Conservation (phyloP, 2,888 invertebrate genomes). For the Yponomeuta plumbellus region DNA sequence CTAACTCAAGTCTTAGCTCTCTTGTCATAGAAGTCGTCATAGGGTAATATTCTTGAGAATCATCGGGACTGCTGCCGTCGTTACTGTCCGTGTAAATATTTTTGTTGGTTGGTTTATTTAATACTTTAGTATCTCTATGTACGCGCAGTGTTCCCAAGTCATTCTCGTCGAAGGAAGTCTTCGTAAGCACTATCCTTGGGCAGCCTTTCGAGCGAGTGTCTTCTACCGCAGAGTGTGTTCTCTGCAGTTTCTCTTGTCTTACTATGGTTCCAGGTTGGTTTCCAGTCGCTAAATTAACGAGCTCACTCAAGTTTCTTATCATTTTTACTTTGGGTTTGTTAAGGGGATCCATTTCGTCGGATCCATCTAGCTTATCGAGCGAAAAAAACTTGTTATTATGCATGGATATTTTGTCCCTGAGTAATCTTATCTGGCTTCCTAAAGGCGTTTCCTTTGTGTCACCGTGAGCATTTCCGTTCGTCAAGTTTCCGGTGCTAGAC, state of each 20-base stretch:
- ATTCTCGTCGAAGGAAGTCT: constrained; percentile 52
- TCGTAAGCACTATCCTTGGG: constrained; percentile 56
- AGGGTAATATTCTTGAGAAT: constrained; percentile 89
- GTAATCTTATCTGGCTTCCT: constrained; percentile 59
- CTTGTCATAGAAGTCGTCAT: constrained; percentile 92
- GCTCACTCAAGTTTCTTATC: constrained; percentile 91
- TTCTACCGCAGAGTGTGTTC: constrained; percentile 56
- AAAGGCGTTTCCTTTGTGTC: constrained; percentile 52
- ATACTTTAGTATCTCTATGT: constrained; percentile 29
- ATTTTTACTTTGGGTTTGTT: constrained; percentile 61
- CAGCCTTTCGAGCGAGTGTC: constrained; percentile 45
- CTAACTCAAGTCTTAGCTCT: constrained; percentile 87
- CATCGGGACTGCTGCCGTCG: constrained; percentile 84
- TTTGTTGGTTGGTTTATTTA: constrained; percentile 39
- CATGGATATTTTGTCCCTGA: constrained; percentile 61
- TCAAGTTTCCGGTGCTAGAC: constrained; percentile 54
- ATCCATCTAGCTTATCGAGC: constrained; percentile 73
- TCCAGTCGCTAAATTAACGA: constrained; percentile 84
- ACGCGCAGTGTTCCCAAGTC: constrained; percentile 35
- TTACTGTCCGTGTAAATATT: constrained; percentile 52
- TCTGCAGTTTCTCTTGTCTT: constrained; percentile 49
- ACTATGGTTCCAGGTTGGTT: constrained; percentile 61
- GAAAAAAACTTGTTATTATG: constrained; percentile 74
- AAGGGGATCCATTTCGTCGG: constrained; percentile 47
- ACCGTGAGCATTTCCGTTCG: constrained; percentile 49